Evolutionary conservation across 2,797 vertebrate genomes (phyloP).

Genomic region (Scarus forsteni): DNA sequence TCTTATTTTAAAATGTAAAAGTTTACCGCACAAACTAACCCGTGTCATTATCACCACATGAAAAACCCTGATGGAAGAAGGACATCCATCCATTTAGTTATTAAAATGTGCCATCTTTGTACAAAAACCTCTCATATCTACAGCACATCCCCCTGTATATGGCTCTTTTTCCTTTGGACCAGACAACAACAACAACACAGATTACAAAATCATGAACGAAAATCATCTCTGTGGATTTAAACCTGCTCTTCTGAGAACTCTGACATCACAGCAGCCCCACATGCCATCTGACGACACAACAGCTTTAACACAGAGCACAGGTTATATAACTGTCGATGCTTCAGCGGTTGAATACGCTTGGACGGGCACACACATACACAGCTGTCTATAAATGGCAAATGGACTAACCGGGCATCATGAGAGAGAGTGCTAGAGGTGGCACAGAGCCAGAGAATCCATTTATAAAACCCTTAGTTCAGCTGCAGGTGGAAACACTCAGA

Average conservation of each 20-base stretch:
- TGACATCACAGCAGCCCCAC: neutral
- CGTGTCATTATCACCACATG: no score
- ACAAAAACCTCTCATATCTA: no score
- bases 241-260: no score
- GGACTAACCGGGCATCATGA: constrained; percentile 44
- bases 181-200: neutral
- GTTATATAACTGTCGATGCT: constrained; percentile 46
- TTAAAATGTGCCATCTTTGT: no score
- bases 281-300: constrained; percentile 8
- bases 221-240: neutral
- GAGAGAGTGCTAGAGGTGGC: constrained; percentile 34
- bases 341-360: neutral
- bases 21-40: no score
- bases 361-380: neutral
- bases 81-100: no score
- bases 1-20: no score
- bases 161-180: neutral
- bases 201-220: no score
- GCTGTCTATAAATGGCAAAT: constrained; percentile 62
- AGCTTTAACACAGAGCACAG: constrained; percentile 14
- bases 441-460: constrained; percentile 45
- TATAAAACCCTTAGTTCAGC: constrained; percentile 13
- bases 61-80: no score
- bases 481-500: neutral
- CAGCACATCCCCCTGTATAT: neutral